Percentiles rank a stretch among this genome's conserved stretches.
Evolutionary conservation across 2,113 vertebrate species (phyloP).

Genomic region (Passer montanus): DNA sequence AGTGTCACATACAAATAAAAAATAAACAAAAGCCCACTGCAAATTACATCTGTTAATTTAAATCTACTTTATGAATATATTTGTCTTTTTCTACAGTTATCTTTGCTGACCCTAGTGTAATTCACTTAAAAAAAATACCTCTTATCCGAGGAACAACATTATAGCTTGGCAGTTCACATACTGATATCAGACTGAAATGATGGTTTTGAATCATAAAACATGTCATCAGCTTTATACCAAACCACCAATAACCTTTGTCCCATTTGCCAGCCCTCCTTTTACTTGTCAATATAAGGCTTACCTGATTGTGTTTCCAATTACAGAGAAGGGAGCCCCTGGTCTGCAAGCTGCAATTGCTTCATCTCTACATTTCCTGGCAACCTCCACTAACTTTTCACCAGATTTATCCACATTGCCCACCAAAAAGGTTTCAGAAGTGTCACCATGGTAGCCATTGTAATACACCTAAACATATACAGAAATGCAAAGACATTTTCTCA

Average conservation of each 20-base stretch:
- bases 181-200: constrained; percentile 89
- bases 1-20: constrained; percentile 10
- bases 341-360: constrained; percentile 91
- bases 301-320: constrained; percentile 98
- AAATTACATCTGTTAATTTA: constrained; percentile 34
- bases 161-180: constrained; percentile 85
- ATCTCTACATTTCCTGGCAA: constrained; percentile 89
- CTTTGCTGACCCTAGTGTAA: constrained; percentile 77
- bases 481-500: constrained; percentile 50
- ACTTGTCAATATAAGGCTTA: constrained; percentile 82
- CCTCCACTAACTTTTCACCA: constrained; percentile 84
- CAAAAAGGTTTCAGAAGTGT: constrained; percentile 97
- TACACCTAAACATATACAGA: constrained; percentile 85
- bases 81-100: constrained; percentile 75
- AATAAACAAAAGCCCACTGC: not conserved
- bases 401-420: constrained; percentile 88
- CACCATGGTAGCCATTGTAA: constrained; percentile 95
- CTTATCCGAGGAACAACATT: constrained; percentile 79
- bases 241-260: constrained; percentile 86
- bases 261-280: constrained; percentile 83
- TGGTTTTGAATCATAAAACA: constrained; percentile 88
- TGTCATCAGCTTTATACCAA: constrained; percentile 89
- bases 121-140: constrained; percentile 78
- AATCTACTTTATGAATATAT: constrained; percentile 57
- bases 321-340: constrained; percentile 86